Percentiles rank a stretch among this genome's conserved stretches.
These are phyloP conservation scores for Charaxes varanes DNA, from an alignment of 1,140 invertebrate species.

Conservation along the genomic window DNA sequence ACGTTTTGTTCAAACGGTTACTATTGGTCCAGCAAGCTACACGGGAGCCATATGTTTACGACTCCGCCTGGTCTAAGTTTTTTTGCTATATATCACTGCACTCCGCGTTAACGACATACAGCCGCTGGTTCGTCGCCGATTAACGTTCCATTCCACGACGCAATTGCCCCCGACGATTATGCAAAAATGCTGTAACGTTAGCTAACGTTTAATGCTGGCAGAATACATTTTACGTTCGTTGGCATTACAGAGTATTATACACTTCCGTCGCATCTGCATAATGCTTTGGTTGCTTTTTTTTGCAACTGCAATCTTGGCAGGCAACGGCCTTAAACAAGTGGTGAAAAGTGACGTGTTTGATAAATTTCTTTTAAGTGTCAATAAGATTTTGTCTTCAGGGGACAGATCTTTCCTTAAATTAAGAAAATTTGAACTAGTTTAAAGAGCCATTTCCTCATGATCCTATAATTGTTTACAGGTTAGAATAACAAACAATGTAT, in stretches of 20 bases:
- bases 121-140: conserved; percentile 8
- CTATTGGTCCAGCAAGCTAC: conserved; percentile 38
- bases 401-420: too few relatives aligned
- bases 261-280: conserved; percentile 13
- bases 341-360: not conserved
- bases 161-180: conserved; percentile 16
- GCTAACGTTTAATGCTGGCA: conserved; percentile 20
- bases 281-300: conserved; percentile 3
- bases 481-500: too few relatives aligned
- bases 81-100: conserved; percentile 8
- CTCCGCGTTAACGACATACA: conserved; percentile 13
- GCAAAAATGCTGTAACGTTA: conserved; percentile 23
- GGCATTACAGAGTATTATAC: conserved; percentile 16
- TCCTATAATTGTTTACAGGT: too few relatives aligned
- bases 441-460: too few relatives aligned
- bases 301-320: too few relatives aligned
- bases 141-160: conserved; percentile 19
- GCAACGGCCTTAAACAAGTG: not conserved
- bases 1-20: too few relatives aligned
- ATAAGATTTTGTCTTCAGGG: too few relatives aligned
- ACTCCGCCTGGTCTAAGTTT: conserved; percentile 7
- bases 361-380: too few relatives aligned
- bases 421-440: too few relatives aligned
- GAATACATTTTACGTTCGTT: conserved; percentile 15
- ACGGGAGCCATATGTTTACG: conserved; percentile 22